Evolutionary conservation across 2,888 invertebrate species (phyloP), one percentile per base, ranked within the genome.

Genomic region (Drosophila algonquin): DNA sequence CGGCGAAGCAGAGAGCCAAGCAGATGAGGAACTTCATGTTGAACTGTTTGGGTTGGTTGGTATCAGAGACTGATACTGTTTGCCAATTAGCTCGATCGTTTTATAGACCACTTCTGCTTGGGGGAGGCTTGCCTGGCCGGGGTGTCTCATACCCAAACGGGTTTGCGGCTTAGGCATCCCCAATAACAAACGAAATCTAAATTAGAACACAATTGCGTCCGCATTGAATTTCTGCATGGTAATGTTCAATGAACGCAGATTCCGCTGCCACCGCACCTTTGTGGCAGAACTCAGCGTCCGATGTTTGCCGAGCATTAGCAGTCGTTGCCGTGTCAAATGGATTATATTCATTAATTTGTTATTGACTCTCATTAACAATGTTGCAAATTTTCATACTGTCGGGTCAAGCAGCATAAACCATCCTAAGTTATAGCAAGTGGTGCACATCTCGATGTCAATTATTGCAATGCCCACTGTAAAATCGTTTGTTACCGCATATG

Each of bases 1-100:
- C 89, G 77, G 90, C 90, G 56, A 90, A 58, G 78, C 83, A 90
- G 61, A 90, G 80, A 72, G 89, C 81, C 73, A 90, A 89, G 79
- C 90, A 90, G 77, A 90, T 79, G 72, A 90, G 75, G 89, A 90
- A 89, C 61, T 85, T 83, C 85, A 85, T 85, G 55, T 79, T 81
- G 51, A 58, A 58, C 35, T 53, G 53, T 53, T 51, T 68, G 65
- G 63, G 55, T 61, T 77, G 65, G 61, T 51, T 73, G 74, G 68
- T 74, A 56, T 63, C 62, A 58, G 63, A 57, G 68, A 85, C 81
- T 87, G 83, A 83, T 85, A 75, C 80, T 78, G 57, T 78, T 81
- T 50, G 68, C 47, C 73, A 78, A 80, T 81, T 75, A 59, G 7
- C 63, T 21, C 18, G 55, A 44, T 18, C 53, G 56, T 76, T 78